Evolutionary conservation across 2,797 vertebrate genomes (phyloP).

Genomic region (Scleropages formosus): DNA sequence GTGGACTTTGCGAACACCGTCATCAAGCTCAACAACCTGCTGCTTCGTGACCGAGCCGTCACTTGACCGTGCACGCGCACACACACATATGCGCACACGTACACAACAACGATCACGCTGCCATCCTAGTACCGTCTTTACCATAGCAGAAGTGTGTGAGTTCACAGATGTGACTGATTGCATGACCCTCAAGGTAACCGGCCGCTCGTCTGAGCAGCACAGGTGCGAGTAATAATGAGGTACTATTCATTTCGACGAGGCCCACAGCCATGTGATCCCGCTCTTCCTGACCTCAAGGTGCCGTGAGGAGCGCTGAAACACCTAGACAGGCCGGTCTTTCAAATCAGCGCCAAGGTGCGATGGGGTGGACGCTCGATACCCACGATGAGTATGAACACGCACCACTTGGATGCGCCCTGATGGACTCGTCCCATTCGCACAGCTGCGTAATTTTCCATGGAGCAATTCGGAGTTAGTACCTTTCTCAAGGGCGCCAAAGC

Average conservation of each 20-base stretch:
- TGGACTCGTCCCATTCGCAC: too few relatives aligned
- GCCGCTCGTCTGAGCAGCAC: neutral
- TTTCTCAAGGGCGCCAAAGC: neutral
- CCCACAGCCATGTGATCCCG: neutral
- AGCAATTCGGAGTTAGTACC: neutral
- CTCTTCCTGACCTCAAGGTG: too few relatives aligned
- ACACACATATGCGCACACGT: too few relatives aligned
- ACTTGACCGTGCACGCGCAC: slow-evolving; percentile 49
- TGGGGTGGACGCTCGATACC: too few relatives aligned
- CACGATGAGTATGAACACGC: too few relatives aligned
- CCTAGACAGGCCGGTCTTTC: neutral
- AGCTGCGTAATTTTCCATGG: too few relatives aligned
- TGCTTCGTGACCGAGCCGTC: slow-evolving; percentile 57
- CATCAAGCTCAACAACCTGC: slow-evolving; percentile 70
- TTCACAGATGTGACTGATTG: neutral
- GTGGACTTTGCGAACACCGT: slow-evolving; percentile 75
- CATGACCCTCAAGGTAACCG: neutral
- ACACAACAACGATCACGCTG: neutral
- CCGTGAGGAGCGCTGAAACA: neutral
- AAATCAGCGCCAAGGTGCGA: neutral
- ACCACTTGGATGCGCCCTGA: too few relatives aligned
- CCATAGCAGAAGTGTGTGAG: neutral
- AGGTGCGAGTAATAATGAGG: neutral
- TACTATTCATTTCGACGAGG: neutral
- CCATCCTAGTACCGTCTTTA: neutral